Base-by-base conservation (phyloP, 1,140 invertebrate species). In the Pararge aegeria region DNA sequence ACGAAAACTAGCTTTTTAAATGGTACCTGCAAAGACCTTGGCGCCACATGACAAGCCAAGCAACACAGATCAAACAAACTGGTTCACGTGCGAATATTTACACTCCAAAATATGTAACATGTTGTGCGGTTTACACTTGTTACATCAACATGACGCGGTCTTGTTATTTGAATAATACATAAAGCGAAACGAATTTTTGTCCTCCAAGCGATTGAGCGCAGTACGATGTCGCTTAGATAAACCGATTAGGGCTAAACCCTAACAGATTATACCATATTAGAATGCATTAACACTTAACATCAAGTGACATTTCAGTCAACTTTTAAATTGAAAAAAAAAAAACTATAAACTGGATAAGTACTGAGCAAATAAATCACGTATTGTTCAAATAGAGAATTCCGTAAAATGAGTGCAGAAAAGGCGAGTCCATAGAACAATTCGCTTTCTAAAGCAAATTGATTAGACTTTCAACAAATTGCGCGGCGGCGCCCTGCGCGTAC, bases 381-480 rank as follows among this genome's bases (percentile, higher is more conserved):
- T 42, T 10, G 46, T 38, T 37, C 27, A 62, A 44, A 48, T 34
- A 62, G 37, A 52, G 9, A 13, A 50, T 55, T 61, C 29, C 2
- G 37, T 21, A 56, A 56, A 62, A 62, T 62, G 18, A 59, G 37
- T 56, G 38, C 37, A 56, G 52, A 56, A 49, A 54, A 62, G 60
- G 60, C 60, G 48, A 52, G 54, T n/a, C 38, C 37, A 18, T 19
- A 69, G 67, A 76, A 73, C 68, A 75, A 64, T 76, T 68, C 71
- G 80, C 83, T 87, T 84, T 87, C 83, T 87, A 87, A 83, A 81
- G 75, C 74, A 83, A 84, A 87, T 87, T 80, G 81, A 84, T 84
- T 81, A 66, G 58, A 80, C 83, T 87, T 87, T 87, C 83, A 80
- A 84, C 76, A 84, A 77, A 85, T 85, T 80, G 73, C 75, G 61